A percentile compares a stretch with the other conserved stretches of the same genome.
Conservation (phyloP, 2,888 invertebrate genomes). For the Rotaria socialis region DNA sequence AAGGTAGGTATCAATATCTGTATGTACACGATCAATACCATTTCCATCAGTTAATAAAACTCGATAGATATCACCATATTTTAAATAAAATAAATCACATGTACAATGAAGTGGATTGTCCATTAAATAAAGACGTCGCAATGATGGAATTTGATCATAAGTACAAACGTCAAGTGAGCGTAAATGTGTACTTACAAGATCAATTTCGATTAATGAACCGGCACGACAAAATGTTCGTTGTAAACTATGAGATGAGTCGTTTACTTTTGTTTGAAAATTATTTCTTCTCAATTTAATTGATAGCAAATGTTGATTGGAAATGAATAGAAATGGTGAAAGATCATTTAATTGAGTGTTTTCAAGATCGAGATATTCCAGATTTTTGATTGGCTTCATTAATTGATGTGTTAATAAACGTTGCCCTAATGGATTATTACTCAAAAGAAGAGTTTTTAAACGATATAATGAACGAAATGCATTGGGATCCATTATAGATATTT, state of each 20-base stretch:
- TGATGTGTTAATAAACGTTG: not conserved
- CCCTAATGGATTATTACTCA: not conserved
- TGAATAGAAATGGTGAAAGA: not conserved
- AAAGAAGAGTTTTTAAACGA: not conserved
- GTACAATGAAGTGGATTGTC: constrained; percentile 24
- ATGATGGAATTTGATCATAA: constrained; percentile 30
- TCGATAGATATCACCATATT: constrained; percentile 36
- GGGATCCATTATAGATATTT: not conserved
- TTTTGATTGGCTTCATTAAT: not conserved
- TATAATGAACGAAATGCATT: constrained; percentile 13
- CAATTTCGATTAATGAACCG: constrained; percentile 9
- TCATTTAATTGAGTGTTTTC: not conserved
- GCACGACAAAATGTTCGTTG: constrained; percentile 24
- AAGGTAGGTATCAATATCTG: not conserved
- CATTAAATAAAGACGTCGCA: constrained; percentile 13
- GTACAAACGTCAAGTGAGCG: constrained; percentile 8
- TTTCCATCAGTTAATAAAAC: not conserved
- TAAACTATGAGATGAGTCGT: not conserved
- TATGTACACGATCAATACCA: not conserved
- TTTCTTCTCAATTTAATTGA: not conserved
- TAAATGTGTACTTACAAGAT: constrained; percentile 19
- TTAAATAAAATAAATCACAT: constrained; percentile 19
- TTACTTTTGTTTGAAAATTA: not conserved
- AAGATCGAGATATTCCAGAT: not conserved
- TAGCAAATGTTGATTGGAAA: not conserved